phyloP scores from a whole-genome alignment of 2,113 vertebrate genomes.

The human region DNA sequence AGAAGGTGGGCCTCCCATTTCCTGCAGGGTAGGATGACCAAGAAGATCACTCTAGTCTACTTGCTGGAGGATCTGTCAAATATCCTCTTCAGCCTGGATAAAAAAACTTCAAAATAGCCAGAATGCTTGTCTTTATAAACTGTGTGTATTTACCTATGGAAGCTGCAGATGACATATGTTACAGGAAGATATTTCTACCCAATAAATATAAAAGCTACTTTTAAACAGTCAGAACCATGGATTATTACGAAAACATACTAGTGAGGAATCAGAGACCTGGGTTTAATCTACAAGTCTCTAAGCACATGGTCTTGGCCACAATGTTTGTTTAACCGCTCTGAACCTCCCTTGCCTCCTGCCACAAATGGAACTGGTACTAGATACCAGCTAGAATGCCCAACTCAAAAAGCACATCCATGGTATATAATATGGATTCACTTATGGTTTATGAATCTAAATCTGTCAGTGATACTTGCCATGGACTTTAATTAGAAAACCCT shows the following conservation, averaged over 20 bases:
- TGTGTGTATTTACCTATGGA: not conserved
- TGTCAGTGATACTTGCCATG: not conserved
- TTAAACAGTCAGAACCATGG: not conserved
- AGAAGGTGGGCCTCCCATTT: not conserved
- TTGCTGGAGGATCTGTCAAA: not conserved
- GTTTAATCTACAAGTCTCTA: not conserved
- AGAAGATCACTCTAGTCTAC: rapidly evolving
- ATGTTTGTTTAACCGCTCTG: not conserved
- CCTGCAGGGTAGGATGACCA: not conserved
- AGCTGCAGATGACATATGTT: not conserved
- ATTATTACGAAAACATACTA: not conserved
- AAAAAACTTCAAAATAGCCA: not conserved
- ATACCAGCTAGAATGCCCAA: not conserved
- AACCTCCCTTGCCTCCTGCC: not conserved
- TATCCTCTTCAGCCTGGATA: not conserved
- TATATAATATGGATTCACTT: not conserved
- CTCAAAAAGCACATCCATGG: not conserved
- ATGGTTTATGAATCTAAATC: not conserved
- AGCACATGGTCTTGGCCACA: not conserved
- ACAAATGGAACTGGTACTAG: not conserved
- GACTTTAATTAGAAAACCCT: not conserved
- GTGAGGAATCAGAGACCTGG: not conserved
- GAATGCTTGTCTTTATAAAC: not conserved
- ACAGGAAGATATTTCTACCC: not conserved
- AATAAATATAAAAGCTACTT: not conserved